These are phyloP conservation scores for Stratiolaelaps scimitus DNA, from an alignment of 1,140 invertebrate genomes.

Conservation along the genomic window DNA sequence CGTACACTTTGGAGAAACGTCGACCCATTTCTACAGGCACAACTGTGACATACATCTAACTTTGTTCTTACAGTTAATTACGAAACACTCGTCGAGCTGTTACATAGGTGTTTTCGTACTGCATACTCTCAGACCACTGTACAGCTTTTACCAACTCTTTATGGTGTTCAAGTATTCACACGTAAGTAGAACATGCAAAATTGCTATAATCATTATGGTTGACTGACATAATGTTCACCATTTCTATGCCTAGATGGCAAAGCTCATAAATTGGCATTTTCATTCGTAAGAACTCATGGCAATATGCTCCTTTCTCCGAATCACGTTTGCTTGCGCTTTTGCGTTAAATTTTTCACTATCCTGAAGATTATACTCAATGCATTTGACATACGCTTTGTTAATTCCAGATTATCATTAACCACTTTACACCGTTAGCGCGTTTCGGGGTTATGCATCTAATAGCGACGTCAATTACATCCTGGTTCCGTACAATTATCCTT, in stretches of 20 bases:
- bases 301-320: not conserved
- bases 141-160: constrained; percentile 54
- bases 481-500: constrained; percentile 55
- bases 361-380: too few relatives aligned
- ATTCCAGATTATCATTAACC: constrained; percentile 48
- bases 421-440: constrained; percentile 46
- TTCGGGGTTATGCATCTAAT: constrained; percentile 59
- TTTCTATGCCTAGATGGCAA: too few relatives aligned
- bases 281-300: too few relatives aligned
- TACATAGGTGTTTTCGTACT: constrained; percentile 35
- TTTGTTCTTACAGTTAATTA: too few relatives aligned
- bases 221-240: not conserved
- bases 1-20: too few relatives aligned
- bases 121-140: constrained; percentile 52
- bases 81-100: too few relatives aligned
- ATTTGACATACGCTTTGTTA: too few relatives aligned
- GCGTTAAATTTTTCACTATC: too few relatives aligned
- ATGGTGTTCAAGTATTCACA: constrained; percentile 62
- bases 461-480: constrained; percentile 54
- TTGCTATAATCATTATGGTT: not conserved
- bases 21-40: too few relatives aligned
- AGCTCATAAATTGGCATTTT: too few relatives aligned
- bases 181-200: constrained; percentile 43
- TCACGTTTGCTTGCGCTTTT: not conserved
- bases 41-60: too few relatives aligned